Conservation (phyloP, 2,888 invertebrate genomes). For the Labia minor region DNA sequence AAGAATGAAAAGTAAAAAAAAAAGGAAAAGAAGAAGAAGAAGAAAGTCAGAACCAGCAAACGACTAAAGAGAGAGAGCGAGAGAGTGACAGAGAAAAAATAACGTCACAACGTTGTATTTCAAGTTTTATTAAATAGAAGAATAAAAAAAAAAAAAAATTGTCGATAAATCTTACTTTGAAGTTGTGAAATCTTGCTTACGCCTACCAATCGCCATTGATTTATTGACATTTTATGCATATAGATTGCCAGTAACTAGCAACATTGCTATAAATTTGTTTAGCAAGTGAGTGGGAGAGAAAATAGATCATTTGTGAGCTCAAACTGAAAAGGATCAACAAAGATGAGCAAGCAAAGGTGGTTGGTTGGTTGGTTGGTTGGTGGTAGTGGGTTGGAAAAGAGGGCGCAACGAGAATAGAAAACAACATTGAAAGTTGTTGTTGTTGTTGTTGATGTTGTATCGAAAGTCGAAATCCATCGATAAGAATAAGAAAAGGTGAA, state of each 20-base stretch:
- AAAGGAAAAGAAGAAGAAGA: background rate
- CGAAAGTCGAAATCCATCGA: background rate
- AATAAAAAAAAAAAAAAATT: background rate
- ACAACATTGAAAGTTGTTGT: background rate
- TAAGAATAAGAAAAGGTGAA: background rate
- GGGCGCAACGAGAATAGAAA: background rate
- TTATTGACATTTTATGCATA: slow-evolving; percentile 3
- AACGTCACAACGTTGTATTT: slow-evolving; percentile 1
- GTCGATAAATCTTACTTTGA: background rate
- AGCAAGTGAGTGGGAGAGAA: too few relatives aligned
- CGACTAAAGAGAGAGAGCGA: background rate
- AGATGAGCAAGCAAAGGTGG: background rate
- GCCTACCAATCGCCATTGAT: slow-evolving; percentile 4
- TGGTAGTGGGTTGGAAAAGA: too few relatives aligned
- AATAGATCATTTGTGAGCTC: background rate
- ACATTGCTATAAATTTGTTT: background rate
- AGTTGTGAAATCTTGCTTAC: slow-evolving; percentile 8
- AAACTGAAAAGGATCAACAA: background rate
- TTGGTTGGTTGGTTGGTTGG: too few relatives aligned
- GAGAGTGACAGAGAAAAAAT: background rate
- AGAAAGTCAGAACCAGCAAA: background rate
- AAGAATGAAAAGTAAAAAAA: too few relatives aligned
- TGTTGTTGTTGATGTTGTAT: too few relatives aligned
- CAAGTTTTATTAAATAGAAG: background rate
- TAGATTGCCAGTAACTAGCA: background rate